Evolutionary conservation across 2,888 invertebrate genomes (phyloP), one percentile per base, ranked within the genome.

Genomic region (Dioctria rufipes): DNA sequence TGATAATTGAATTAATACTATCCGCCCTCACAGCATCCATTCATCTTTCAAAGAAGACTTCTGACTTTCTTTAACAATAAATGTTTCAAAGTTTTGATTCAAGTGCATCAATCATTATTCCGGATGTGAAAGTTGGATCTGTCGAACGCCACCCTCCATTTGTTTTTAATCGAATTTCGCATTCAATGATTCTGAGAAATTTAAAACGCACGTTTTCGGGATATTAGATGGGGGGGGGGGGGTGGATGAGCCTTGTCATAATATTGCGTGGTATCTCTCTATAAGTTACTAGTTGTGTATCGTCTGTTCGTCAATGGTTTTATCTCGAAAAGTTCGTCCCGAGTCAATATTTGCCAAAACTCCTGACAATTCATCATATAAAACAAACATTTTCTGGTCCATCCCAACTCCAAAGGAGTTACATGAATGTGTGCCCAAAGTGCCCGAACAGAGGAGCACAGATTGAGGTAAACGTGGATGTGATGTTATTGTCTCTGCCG

Each of bases 101-200:
- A 54, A 71, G 54, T 54, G 54, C 5, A 9, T n/a, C 71, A 58
- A 58, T 39, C 61, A 40, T 54, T 4, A 4, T 3, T 2, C 2
- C 25, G 25, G 1, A 25, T 25, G 0, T 25, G 25, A 25, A 25
- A 25, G 25, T 25, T 4, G 54, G 54, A n/a, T 40, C 51, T 6
- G 13, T 6, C 11, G 37, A n/a, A 9, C 54, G 42, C 71, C 54
- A n/a, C 58, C 73, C 73, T 58, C 60, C 58, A 42, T 73, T 73
- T 73, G 73, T 58, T 25, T 73, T 73, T 73, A 58, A 73, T 73
- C 54, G 42, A 73, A 73, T 73, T 73, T 73, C 43, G 25, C 25
- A 5, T 11, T 4, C 42, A 8, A 58, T 49, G 25, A 25, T 13
- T 40, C 42, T 39, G 13, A 54, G 73, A 73, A 73, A 73, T 58